These are phyloP conservation scores for Psilanteris sp. DNA, from an alignment of 1,140 invertebrate genomes.

Conservation along the genomic window DNA sequence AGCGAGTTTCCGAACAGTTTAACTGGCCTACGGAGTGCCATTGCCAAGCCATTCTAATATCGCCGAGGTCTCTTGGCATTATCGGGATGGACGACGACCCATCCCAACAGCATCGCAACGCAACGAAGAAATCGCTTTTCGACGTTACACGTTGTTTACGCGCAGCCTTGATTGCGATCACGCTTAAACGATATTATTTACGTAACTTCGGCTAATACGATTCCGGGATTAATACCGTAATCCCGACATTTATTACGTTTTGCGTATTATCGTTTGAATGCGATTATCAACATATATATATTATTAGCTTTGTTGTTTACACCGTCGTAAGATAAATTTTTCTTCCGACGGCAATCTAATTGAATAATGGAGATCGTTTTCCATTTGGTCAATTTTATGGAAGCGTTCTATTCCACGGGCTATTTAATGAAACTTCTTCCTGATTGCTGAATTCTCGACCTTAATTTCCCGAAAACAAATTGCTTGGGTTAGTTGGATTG, in stretches of 20 bases:
- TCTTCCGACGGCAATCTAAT: conserved; percentile 42
- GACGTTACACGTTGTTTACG: conserved; percentile 58
- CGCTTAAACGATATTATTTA: too few species aligned
- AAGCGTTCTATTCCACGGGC: conserved; percentile 54
- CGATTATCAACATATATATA: too few species aligned
- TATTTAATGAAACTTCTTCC: conserved; percentile 54
- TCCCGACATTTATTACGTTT: too few species aligned
- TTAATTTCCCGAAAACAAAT: conserved; percentile 65
- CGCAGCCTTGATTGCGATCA: conserved; percentile 31
- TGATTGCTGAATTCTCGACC: conserved; percentile 45
- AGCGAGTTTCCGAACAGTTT: conserved; percentile 80
- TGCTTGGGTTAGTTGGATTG: conserved; percentile 32
- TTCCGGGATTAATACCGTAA: not conserved
- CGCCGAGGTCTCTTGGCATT: conserved; percentile 68
- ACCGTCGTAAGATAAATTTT: conserved; percentile 26
- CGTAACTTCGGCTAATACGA: conserved; percentile 2
- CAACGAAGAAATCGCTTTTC: conserved; percentile 63
- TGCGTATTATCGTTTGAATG: too few species aligned
- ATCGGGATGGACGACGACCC: conserved; percentile 64
- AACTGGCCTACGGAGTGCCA: conserved; percentile 76
- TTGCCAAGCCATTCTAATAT: conserved; percentile 72
- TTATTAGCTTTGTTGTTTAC: too few species aligned
- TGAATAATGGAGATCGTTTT: conserved; percentile 60
- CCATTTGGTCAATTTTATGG: conserved; percentile 59
- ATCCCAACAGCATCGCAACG: conserved; percentile 54